Evolutionary conservation across 2,888 invertebrate genomes (phyloP).

Genomic region (Drosophila helvetica): DNA sequence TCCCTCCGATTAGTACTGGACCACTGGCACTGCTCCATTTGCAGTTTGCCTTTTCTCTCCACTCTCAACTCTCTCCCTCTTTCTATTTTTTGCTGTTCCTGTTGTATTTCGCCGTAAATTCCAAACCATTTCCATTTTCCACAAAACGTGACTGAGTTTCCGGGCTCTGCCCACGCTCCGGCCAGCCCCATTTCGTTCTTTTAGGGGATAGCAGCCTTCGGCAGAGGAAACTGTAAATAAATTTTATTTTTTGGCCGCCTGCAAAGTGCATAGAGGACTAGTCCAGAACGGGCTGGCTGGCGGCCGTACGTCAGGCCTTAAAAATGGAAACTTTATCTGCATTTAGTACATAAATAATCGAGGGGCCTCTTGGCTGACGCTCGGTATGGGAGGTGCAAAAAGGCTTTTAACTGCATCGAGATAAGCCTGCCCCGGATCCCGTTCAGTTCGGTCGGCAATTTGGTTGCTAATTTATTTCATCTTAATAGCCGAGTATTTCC

Average conservation of each 20-base stretch:
- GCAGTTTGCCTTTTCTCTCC: constrained; percentile 24
- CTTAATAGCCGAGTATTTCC: constrained; percentile 19
- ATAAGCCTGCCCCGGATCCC: neutral
- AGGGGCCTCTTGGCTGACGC: constrained; percentile 4
- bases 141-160: constrained; percentile 56
- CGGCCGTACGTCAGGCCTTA: constrained; percentile 23
- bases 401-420: constrained; percentile 51
- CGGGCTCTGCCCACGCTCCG: constrained; percentile 1
- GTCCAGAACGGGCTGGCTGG: constrained; percentile 12
- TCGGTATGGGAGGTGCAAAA: constrained; percentile 20
- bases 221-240: constrained; percentile 45
- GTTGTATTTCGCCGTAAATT: constrained; percentile 49
- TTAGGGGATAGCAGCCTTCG: constrained; percentile 10
- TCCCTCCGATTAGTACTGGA: constrained; percentile 33
- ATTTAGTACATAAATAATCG: constrained; percentile 65
- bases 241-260: constrained; percentile 52
- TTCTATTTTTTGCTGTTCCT: constrained; percentile 10
- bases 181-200: constrained; percentile 27
- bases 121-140: constrained; percentile 57
- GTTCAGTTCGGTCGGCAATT: constrained; percentile 7
- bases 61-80: neutral
- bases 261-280: constrained; percentile 47
- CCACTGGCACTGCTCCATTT: constrained; percentile 23
- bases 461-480: constrained; percentile 41
- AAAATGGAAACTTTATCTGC: constrained; percentile 62